Evolutionary conservation across 2,797 vertebrate species (phyloP).

Genomic region (Crax fasciolata): DNA sequence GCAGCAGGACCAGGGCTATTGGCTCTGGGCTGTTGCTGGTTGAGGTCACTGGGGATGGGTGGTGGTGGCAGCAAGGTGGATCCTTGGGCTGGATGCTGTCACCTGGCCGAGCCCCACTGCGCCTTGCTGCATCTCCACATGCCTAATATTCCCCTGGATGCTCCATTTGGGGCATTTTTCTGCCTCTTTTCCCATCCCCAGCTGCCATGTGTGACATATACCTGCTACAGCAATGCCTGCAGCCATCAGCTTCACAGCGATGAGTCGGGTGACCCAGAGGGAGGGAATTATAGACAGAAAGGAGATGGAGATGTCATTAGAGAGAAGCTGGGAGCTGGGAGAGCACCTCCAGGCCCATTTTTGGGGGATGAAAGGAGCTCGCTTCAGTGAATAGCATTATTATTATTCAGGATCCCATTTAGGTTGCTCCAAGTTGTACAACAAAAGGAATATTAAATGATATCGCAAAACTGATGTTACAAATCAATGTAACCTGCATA

Average conservation of each 20-base stretch:
- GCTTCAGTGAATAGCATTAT: background rate
- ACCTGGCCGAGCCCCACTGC: background rate
- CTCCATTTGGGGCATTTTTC: background rate
- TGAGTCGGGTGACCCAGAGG: background rate
- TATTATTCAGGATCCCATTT: conserved; percentile 45
- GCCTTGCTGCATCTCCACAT: background rate
- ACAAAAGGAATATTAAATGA: conserved; percentile 67
- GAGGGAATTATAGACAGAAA: background rate
- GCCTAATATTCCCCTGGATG: background rate
- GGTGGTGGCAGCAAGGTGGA: background rate
- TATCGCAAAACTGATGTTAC: conserved; percentile 59
- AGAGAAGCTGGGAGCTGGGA: background rate
- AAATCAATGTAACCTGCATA: conserved; percentile 59
- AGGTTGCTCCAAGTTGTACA: conserved; percentile 52
- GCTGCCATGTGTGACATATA: background rate
- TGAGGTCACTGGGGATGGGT: background rate
- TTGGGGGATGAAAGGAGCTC: conserved; percentile 23
- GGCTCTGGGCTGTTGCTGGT: background rate
- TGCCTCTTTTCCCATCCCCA: background rate
- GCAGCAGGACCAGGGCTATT: background rate
- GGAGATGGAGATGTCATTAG: background rate
- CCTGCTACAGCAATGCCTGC: background rate
- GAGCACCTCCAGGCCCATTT: background rate
- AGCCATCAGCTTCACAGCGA: background rate
- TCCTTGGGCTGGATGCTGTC: background rate